Conservation (phyloP, 2,113 vertebrate genomes). For the Sus scrofa region T2T-Sscrofa CM000821.6:1225501-1226000, state of each 20-base stretch:
- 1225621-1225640: neutral
- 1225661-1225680: neutral
- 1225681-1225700: neutral
- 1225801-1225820: neutral
- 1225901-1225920: neutral
- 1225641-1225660: neutral
- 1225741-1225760: neutral
- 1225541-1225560: neutral
- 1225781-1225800: neutral
- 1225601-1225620: neutral
- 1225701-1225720: neutral
- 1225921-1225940: neutral
- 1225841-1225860: neutral
- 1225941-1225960: neutral
- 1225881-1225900: neutral
- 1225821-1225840: neutral
- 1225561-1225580: neutral
- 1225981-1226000: no score
- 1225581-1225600: neutral
- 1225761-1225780: neutral
- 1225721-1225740: neutral
- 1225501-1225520: neutral
- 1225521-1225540: neutral
- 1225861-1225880: neutral
- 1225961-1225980: no score